These are phyloP conservation scores for Luperina nickerlii DNA, from an alignment of 2,888 invertebrate species.

Conservation along the genomic window DNA sequence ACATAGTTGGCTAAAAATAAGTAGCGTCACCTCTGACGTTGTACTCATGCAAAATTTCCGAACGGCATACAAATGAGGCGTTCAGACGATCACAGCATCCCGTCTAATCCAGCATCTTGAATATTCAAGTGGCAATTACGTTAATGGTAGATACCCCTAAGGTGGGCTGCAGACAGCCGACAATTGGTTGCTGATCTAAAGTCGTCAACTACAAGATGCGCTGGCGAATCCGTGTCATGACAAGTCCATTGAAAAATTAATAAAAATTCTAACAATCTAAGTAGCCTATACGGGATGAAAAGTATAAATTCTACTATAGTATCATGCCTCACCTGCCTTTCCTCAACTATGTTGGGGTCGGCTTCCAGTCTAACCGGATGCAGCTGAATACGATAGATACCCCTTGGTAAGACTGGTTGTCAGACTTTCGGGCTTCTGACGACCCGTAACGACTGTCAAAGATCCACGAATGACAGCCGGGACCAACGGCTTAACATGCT, in stretches of 20 bases:
- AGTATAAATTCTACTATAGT: neutral
- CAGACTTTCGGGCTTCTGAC: no score
- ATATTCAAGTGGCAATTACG: conserved; percentile 77
- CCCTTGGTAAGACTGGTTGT: no score
- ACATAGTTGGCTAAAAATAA: conserved; percentile 54
- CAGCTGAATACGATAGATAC: no score
- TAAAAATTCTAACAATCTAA: neutral
- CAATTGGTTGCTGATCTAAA: neutral
- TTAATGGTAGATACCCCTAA: conserved; percentile 71
- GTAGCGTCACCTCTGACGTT: conserved; percentile 57
- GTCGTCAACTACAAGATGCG: neutral
- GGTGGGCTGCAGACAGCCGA: conserved; percentile 29
- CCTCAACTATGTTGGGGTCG: no score
- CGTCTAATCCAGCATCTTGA: conserved; percentile 73
- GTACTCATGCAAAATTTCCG: conserved; percentile 65
- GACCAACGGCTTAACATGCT: no score
- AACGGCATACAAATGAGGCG: conserved; percentile 71
- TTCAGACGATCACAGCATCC: conserved; percentile 69
- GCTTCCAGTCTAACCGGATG: no score
- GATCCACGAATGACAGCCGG: no score
- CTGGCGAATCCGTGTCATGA: neutral
- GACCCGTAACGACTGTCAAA: no score
- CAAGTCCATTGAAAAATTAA: no score
- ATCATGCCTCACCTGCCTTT: no score
- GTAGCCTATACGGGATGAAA: neutral